Percentiles rank a stretch among this genome's conserved stretches.
phyloP scores from a whole-genome alignment of 2,888 invertebrate genomes.

The Slavum lentiscoides region DNA sequence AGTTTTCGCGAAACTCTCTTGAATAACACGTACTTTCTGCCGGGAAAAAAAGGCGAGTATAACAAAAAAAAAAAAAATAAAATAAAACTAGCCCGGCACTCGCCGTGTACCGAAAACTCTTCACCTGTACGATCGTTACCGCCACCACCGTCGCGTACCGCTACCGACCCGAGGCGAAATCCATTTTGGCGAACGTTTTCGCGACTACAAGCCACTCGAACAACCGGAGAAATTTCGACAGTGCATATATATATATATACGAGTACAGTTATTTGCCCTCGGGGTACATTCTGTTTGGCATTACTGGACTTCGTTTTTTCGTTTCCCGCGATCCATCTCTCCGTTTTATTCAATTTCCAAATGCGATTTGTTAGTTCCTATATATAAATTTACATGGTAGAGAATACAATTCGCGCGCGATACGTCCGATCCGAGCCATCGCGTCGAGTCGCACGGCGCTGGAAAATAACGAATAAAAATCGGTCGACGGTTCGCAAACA shows the following conservation, averaged over 20 bases:
- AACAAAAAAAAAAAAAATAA: slow-evolving; percentile 4
- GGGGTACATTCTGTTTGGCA: neutral
- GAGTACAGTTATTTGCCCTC: slow-evolving; percentile 14
- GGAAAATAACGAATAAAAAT: no score
- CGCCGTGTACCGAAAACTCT: slow-evolving; percentile 1
- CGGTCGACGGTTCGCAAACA: no score
- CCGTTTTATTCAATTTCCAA: no score
- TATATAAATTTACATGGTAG: no score
- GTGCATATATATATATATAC: no score
- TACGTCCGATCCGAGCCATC: no score
- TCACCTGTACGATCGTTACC: slow-evolving; percentile 10
- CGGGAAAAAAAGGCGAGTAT: neutral
- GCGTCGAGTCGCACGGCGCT: no score
- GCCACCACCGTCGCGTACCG: neutral
- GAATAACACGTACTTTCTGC: neutral
- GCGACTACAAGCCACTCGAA: neutral
- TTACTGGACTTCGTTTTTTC: neutral
- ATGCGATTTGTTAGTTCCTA: no score
- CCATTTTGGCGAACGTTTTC: slow-evolving; percentile 1
- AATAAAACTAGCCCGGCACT: neutral
- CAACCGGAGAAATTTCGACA: slow-evolving; percentile 8
- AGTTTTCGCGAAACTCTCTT: neutral
- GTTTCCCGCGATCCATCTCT: no score
- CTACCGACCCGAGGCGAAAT: neutral
- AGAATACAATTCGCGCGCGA: no score